Evolutionary conservation across 2,113 vertebrate genomes (phyloP).

Genomic region (human): DNA sequence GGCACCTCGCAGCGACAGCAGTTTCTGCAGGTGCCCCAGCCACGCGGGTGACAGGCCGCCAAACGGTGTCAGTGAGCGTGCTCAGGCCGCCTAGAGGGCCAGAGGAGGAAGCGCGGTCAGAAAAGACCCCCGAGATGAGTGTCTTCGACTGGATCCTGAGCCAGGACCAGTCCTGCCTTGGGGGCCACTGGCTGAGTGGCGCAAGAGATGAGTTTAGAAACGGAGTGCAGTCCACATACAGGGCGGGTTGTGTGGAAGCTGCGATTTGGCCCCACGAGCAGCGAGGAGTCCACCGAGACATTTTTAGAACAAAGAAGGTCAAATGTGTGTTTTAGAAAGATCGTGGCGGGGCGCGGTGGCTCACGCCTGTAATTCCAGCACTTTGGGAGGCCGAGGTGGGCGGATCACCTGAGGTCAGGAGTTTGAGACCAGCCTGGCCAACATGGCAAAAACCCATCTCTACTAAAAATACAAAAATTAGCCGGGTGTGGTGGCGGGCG

Average conservation of each 20-base stretch:
- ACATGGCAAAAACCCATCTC: background rate
- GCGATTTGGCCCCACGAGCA: background rate
- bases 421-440: background rate
- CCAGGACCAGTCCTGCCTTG: background rate
- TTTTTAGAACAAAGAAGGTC: background rate
- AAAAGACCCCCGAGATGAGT: background rate
- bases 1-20: background rate
- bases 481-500: background rate
- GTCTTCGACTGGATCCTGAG: background rate
- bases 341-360: background rate
- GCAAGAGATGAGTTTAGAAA: background rate
- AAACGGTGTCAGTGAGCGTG: background rate
- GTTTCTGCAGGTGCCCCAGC: background rate
- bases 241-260: background rate
- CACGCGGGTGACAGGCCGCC: background rate
- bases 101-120: background rate
- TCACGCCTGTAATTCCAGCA: background rate
- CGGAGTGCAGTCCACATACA: background rate
- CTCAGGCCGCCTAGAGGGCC: background rate
- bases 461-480: background rate
- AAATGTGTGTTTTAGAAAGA: background rate
- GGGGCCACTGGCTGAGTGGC: background rate
- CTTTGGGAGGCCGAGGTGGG: background rate
- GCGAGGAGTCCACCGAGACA: background rate
- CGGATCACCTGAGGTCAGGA: background rate